Evolutionary conservation across 1,140 invertebrate species (phyloP).

Genomic region (Chlorops oryzae): DNA sequence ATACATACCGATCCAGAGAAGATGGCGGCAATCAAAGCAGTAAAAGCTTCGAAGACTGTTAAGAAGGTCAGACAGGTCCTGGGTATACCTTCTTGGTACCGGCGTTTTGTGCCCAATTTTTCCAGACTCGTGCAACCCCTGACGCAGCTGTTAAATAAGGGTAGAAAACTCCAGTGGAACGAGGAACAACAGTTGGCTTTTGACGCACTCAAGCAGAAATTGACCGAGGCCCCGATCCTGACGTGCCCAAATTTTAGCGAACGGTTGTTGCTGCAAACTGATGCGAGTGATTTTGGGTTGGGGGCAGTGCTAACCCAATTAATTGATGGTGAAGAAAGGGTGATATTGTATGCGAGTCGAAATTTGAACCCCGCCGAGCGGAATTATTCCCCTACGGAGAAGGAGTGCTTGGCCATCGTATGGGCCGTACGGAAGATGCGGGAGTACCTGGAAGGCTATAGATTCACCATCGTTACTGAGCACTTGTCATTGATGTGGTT

Average conservation of each 20-base stretch:
- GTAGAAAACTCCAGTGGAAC: slow-evolving; percentile 20
- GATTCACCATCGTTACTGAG: slow-evolving; percentile 7
- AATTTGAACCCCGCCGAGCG: slow-evolving; percentile 42
- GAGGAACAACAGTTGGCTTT: slow-evolving; percentile 22
- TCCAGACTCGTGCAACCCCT: slow-evolving; percentile 31
- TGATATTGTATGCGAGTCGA: slow-evolving; percentile 29
- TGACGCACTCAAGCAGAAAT: slow-evolving; percentile 23
- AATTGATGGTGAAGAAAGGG: slow-evolving; percentile 17
- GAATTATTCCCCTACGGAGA: slow-evolving; percentile 47
- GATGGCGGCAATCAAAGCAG: slow-evolving; percentile 31
- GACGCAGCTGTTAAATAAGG: slow-evolving; percentile 22
- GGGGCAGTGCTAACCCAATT: slow-evolving; percentile 25
- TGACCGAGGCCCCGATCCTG: slow-evolving; percentile 17
- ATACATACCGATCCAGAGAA: slow-evolving; percentile 40
- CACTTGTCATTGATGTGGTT: slow-evolving; percentile 36
- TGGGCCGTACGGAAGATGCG: slow-evolving; percentile 7
- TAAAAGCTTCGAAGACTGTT: slow-evolving; percentile 23
- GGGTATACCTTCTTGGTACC: slow-evolving; percentile 40
- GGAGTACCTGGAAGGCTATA: slow-evolving; percentile 4
- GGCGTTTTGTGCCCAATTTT: slow-evolving; percentile 40
- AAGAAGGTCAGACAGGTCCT: slow-evolving; percentile 40
- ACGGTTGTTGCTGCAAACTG: background rate
- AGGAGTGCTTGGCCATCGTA: slow-evolving; percentile 51
- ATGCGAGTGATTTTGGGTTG: slow-evolving; percentile 36
- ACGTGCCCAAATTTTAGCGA: background rate